These are phyloP conservation scores for Alouatta palliata DNA, from an alignment of 2,113 vertebrate species.

Conservation along the genomic window DNA sequence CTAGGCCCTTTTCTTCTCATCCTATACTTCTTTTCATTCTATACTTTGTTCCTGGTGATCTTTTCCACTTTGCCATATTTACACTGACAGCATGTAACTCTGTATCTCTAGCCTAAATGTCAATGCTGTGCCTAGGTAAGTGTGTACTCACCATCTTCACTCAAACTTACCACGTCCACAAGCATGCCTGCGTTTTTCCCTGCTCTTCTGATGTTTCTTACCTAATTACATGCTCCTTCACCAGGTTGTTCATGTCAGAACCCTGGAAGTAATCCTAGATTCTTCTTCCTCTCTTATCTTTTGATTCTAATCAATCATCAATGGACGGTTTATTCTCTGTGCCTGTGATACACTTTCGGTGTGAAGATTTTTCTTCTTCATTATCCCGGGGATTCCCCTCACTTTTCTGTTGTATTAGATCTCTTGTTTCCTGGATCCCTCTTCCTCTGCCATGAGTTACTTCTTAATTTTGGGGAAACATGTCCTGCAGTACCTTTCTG, in stretches of 20 bases:
- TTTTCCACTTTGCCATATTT: neutral
- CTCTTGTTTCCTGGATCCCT: neutral
- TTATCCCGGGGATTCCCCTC: neutral
- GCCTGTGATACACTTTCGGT: neutral
- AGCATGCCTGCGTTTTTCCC: neutral
- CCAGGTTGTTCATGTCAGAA: neutral
- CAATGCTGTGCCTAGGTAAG: neutral
- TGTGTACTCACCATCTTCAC: neutral
- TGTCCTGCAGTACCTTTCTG: neutral
- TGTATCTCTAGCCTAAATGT: neutral
- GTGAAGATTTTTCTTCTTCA: neutral
- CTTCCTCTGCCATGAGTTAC: neutral
- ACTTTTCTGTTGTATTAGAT: neutral
- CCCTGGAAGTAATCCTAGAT: neutral
- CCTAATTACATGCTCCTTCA: neutral
- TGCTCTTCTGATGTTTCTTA: neutral
- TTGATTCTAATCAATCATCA: neutral
- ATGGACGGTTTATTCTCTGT: neutral
- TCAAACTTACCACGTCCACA: neutral
- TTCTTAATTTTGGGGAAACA: neutral
- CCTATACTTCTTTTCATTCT: neutral
- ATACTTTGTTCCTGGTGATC: neutral
- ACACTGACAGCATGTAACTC: neutral
- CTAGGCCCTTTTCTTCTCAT: neutral
- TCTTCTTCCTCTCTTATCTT: neutral